Base-by-base conservation (phyloP, 2,888 invertebrate genomes). In the Pyrrhosoma nymphula region DNA sequence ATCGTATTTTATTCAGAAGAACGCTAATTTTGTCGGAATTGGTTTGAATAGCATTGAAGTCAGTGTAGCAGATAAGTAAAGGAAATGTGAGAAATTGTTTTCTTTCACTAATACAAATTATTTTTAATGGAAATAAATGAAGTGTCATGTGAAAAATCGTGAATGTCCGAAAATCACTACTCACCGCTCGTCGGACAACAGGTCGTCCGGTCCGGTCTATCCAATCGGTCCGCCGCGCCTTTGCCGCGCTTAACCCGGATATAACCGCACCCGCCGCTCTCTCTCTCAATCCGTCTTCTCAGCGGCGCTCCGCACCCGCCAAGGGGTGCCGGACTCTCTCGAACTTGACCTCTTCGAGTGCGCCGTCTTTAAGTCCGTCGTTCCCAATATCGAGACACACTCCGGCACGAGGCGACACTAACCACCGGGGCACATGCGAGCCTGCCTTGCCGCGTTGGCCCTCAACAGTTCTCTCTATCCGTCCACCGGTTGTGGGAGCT, bases 361-460 rank as follows among this genome's bases (percentile, higher is more conserved):
- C 82, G 63, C 91, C 63, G 60, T 91, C 91, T 39, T 47, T 8
- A 47, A 47, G 47, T 47, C 47, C 47, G 47, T 56, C 69, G 69
- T 69, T 69, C 82, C 82, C 82, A 82, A 82, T 35, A 63, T 12
- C 93, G 63, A 60, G n/a, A 63, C n/a, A 63, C 26, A 18, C 63
- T 47, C 82, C 82, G 47, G 63, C 93, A 26, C 60, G 60, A 20
- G 39, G 39, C 93, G 47, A 14, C 30, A 69, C 91, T 63, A 91
- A 91, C 60, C 63, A 91, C 91, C 63, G 63, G 56, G 35, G 69
- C 93, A 93, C 82, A 82, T 18, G 82, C 69, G 93, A 93, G 47
- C 69, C 60, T 26, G 89, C 55, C 23, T 16, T 56, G 89, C 89
- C 89, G 89, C 93, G 93, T 60, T 26, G 60, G 16, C 93, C 69